Evolutionary conservation across 23 tunicate genomes (phyloP), one percentile per base, ranked within the genome.

Genomic region (Ascidia mentula): DNA sequence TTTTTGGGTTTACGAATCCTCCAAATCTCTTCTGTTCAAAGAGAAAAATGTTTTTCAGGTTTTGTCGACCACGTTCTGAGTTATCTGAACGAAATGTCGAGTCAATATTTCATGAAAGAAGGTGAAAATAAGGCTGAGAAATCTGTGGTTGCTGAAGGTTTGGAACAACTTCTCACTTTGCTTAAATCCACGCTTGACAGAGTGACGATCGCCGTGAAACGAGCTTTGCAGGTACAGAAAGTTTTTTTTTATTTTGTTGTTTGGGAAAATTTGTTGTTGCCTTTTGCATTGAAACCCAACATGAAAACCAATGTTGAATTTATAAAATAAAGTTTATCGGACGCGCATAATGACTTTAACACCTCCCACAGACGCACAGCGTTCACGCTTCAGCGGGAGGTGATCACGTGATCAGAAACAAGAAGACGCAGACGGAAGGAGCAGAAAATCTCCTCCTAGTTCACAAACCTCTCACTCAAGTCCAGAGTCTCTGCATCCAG

Each of bases 401-500:
- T 4, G 38, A 70, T 33, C 38, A 70, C 38, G 74, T 32, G 38
- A 32, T 6, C 2, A 70, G 32, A 15, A 77, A 18, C 69, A 32
- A 42, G 80, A 77, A 31, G 45, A 74, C 12, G 6, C 78, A 74
- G 65, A 88, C 98, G 13, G 98, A 88, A 71, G 84, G 80, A 74
- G 98, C 98, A 0, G 98, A 93, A 72, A 80, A 85, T 31, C 76
- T 93, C 36, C 77, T 93, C 8, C 78, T 93, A 40, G 35, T 83
- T 42, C 92, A 93, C 79, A 93, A 93, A 69, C 98, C 98, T 15
- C 61, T 93, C 31, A 93, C 98, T n/a, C 93, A 93, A 34, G 75
- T 93, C 12, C 98, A 93, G 34, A 83, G 92, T 0, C 75, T 88
- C 36, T 88, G 94, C 70, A 80, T 93, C 72, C 79, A 73, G 13